A percentile compares a stretch with the other conserved stretches of the same genome.
Conservation (phyloP, 2,113 vertebrate genomes). For the Neopipo cinnamomea region DNA sequence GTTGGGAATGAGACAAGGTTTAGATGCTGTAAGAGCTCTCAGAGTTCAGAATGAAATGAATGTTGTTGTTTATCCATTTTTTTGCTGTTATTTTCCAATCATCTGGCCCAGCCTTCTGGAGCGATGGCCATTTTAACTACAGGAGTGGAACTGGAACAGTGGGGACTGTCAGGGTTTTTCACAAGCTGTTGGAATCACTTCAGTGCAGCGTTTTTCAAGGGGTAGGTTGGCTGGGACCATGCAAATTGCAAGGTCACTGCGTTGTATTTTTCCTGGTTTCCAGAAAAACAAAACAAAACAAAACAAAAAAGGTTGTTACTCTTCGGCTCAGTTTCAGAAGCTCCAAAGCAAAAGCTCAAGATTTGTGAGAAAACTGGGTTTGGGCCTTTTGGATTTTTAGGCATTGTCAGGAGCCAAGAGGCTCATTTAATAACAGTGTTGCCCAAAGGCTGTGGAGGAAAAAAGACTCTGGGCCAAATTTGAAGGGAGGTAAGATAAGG, state of each 20-base stretch:
- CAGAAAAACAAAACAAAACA: not conserved
- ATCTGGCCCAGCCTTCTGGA: not conserved
- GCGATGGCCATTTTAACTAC: not conserved
- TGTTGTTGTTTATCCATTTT: not conserved
- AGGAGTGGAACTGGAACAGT: not conserved
- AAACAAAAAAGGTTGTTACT: not conserved
- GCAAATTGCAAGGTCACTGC: not conserved
- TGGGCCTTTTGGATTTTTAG: not conserved
- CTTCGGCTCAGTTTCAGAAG: not conserved
- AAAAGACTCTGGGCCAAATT: no score
- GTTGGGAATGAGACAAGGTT: not conserved
- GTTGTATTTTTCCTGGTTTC: not conserved
- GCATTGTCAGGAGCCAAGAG: not conserved
- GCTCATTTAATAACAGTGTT: not conserved
- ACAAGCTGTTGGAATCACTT: not conserved
- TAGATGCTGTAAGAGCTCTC: not conserved
- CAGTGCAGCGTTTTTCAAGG: not conserved
- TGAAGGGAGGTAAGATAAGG: no score
- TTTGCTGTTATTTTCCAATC: not conserved
- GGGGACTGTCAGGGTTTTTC: not conserved
- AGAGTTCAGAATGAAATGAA: not conserved
- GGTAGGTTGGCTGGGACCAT: not conserved
- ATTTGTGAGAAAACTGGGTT: not conserved
- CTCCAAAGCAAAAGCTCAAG: not conserved
- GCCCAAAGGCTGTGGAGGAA: no score